Percentiles rank a stretch among this genome's conserved stretches.
Evolutionary conservation across 1,140 invertebrate genomes (phyloP).

Genomic region (Carcinoscorpius rotundicauda): DNA sequence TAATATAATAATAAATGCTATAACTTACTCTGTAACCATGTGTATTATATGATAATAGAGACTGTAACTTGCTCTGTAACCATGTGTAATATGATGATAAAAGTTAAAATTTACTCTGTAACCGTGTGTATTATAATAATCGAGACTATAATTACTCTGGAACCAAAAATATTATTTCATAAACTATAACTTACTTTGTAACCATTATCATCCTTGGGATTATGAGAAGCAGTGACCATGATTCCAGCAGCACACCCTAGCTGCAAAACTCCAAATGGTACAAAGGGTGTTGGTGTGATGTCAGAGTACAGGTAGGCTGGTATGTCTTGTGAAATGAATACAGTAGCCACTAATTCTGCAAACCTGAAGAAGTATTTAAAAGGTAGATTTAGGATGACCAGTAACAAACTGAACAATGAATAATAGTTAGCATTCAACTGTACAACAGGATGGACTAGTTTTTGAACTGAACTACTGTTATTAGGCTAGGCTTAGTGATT

Average conservation of each 20-base stretch:
- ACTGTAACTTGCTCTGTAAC: too few species aligned
- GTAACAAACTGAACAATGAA: not conserved
- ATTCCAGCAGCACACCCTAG: constrained; percentile 64
- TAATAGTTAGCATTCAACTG: too few species aligned
- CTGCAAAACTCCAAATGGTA: constrained; percentile 64
- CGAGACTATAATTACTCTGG: not conserved
- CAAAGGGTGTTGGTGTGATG: constrained; percentile 83
- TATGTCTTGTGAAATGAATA: constrained; percentile 64
- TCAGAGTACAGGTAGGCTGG: constrained; percentile 69
- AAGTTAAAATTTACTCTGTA: too few species aligned
- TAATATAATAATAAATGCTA: too few species aligned
- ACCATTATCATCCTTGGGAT: constrained; percentile 98
- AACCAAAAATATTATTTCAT: not conserved
- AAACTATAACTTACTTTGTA: constrained; percentile 64
- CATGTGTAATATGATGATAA: too few species aligned
- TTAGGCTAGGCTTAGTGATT: too few species aligned
- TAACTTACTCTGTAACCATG: too few species aligned
- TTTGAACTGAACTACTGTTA: too few species aligned
- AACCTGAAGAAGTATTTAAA: constrained; percentile 49
- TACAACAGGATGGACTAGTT: too few species aligned
- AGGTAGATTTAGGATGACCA: not conserved
- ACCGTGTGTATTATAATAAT: not conserved
- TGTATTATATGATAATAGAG: too few species aligned
- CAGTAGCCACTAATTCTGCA: constrained; percentile 71
- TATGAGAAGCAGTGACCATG: constrained; percentile 97